Evolutionary conservation across 2,888 invertebrate genomes (phyloP).

Genomic region (Cantharis nigra): DNA sequence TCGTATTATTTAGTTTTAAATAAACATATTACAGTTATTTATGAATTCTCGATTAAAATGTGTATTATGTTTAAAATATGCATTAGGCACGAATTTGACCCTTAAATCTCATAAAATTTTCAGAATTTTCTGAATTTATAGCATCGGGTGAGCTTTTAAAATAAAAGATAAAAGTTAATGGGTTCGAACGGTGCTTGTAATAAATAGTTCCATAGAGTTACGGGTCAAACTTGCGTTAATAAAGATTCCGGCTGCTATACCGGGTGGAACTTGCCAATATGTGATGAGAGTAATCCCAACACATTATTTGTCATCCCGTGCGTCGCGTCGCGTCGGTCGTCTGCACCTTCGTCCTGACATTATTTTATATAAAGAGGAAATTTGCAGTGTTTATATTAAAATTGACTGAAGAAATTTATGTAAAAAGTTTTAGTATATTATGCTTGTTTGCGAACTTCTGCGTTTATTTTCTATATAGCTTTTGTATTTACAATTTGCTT

Average conservation of each 20-base stretch:
- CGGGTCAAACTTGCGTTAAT: background rate
- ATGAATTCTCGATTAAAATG: background rate
- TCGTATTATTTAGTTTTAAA: background rate
- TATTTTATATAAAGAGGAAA: background rate
- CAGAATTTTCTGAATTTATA: background rate
- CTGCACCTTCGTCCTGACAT: background rate
- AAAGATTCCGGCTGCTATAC: background rate
- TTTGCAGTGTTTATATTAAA: background rate
- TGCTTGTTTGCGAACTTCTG: background rate
- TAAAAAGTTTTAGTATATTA: background rate
- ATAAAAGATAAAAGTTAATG: background rate
- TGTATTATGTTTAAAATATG: background rate
- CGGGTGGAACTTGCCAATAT: background rate
- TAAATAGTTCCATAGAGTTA: background rate
- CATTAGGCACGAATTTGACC: background rate
- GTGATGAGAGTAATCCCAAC: background rate
- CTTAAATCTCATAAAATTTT: background rate
- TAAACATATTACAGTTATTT: background rate
- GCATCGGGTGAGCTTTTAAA: background rate
- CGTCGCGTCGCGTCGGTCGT: background rate
- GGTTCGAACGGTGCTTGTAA: background rate
- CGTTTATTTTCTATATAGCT: constrained; percentile 9
- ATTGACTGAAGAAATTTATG: background rate
- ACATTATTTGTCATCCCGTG: background rate
- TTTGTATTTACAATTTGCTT: constrained; percentile 27